Evolutionary conservation across 2,888 invertebrate species (phyloP), one percentile per base, ranked within the genome.

Genomic region (Brenthis daphne): DNA sequence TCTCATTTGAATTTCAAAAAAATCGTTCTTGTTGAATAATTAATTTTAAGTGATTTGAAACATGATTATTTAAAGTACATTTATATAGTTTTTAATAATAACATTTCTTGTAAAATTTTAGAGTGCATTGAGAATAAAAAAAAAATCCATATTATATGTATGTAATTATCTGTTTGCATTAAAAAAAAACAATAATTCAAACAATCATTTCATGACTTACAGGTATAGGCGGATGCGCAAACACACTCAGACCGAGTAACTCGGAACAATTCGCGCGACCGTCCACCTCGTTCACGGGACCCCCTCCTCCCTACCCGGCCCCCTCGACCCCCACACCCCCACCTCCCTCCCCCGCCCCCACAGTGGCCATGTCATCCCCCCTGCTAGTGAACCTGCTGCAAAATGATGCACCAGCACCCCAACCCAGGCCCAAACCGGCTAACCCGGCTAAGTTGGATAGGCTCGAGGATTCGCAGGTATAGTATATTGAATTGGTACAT

Each of bases 321-420:
- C 71, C 76, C 74, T 71, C 70, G 65, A 75, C 67, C 69, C 64
- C 81, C 76, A 53, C 75, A 71, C 70, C 77, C 65, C 71, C 77
- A 69, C 71, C 79, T 65, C 69, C 76, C 74, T 56, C 82, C n/a
- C 60, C 33, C 77, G 70, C 83, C 82, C 82, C 88, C 64, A 93
- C 95, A 73, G 96, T 96, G 76, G 96, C 96, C 68, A 95, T 96
- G 86, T 97, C 95, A 75, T 98, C 98, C 82, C 98, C 98, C 29
- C 91, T 98, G 76, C 93, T 98, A 75, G 98, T 98, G 48, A 98
- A 98, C 88, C 90, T 98, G 76, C 93, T 98, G 78, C 98, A 98
- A 91, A 98, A 97, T 82, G 98, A 98, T 81, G 96, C 93, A 72
- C 92, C 86, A 48, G 85, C 87, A 74, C 87, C 88, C 67, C 84